Conservation (phyloP, 2,797 vertebrate genomes). For the Limnodromus scolopaceus region DNA sequence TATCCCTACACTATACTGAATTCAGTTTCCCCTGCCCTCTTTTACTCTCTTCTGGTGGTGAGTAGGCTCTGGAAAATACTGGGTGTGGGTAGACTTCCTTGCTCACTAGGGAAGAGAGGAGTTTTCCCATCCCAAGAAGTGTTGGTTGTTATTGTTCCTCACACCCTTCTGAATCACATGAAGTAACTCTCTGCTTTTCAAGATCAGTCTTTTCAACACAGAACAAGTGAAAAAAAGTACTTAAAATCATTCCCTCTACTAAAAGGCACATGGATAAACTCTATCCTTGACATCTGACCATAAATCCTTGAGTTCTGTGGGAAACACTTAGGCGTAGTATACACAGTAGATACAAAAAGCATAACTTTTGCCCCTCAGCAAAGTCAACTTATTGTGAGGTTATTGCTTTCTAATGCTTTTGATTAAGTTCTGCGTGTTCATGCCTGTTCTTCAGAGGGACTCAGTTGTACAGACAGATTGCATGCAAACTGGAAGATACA, state of each 20-base stretch:
- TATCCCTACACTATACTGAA: constrained; percentile 21
- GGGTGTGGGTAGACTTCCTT: constrained; percentile 67
- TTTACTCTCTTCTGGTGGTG: background rate
- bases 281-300: background rate
- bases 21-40: constrained; percentile 26
- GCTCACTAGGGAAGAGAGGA: constrained; percentile 58
- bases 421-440: background rate
- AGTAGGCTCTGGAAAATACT: constrained; percentile 52
- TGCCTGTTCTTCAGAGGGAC: background rate
- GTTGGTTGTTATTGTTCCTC: constrained; percentile 52
- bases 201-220: constrained; percentile 19
- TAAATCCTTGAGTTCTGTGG: background rate
- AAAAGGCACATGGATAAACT: background rate
- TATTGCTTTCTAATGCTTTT: background rate
- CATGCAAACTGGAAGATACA: background rate
- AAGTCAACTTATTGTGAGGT: background rate
- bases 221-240: background rate
- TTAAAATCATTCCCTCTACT: background rate
- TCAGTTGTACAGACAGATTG: background rate
- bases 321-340: background rate
- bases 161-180: constrained; percentile 38
- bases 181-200: background rate
- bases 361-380: background rate
- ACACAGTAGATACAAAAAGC: background rate
- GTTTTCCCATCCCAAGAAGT: constrained; percentile 68